Percentiles rank a stretch among this genome's conserved stretches.
Conservation (phyloP, 2,888 invertebrate genomes). For the Mantis religiosa region DNA sequence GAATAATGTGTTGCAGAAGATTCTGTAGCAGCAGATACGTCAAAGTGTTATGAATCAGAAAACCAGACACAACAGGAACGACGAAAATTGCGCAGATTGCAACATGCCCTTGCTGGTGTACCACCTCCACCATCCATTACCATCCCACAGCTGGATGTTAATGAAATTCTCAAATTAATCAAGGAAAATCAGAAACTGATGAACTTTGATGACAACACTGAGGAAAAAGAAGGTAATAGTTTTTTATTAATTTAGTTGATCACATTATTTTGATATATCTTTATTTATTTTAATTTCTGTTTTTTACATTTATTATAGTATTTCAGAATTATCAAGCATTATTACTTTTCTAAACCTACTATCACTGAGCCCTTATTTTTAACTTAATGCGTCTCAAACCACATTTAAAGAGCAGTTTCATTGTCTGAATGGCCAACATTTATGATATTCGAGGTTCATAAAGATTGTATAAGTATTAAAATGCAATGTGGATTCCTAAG, state of each 20-base stretch:
- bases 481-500: too few species aligned
- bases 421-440: too few species aligned
- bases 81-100: conserved; percentile 45
- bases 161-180: not conserved
- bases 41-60: not conserved
- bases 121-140: conserved; percentile 73
- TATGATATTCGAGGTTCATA: not conserved
- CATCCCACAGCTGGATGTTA: conserved; percentile 57
- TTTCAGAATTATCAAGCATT: too few species aligned
- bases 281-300: too few species aligned
- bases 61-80: conserved; percentile 37
- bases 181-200: conserved; percentile 2
- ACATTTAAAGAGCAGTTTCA: too few species aligned
- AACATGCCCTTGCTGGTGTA: conserved; percentile 63
- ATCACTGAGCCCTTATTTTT: too few species aligned
- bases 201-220: not conserved
- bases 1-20: not conserved
- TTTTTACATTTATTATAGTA: too few species aligned
- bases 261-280: too few species aligned
- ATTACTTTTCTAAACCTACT: too few species aligned
- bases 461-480: not conserved
- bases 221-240: not conserved
- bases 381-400: too few species aligned
- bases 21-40: not conserved
- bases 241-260: not conserved